A percentile compares a stretch with the other conserved stretches of the same genome.
These are phyloP conservation scores for Cynoglossus semilaevis DNA, from an alignment of 2,113 vertebrate genomes.

Conservation along the genomic window DNA sequence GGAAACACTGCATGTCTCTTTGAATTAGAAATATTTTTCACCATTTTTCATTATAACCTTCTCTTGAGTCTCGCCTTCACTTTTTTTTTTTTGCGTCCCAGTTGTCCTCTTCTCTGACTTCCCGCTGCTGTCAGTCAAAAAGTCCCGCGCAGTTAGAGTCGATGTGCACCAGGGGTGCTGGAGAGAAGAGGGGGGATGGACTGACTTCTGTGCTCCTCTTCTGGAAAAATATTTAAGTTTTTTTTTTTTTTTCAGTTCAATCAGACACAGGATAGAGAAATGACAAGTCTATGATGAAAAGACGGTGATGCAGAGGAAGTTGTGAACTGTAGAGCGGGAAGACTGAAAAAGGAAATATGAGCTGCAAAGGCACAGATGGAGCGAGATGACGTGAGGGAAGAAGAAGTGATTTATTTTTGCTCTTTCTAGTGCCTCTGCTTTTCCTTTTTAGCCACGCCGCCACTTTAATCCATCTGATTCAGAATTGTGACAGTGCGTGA, in stretches of 20 bases:
- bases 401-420: slow-evolving; percentile 60
- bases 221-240: slow-evolving; percentile 4
- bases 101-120: slow-evolving; percentile 47
- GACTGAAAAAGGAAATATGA: slow-evolving; percentile 38
- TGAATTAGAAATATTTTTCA: slow-evolving; percentile 80
- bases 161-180: slow-evolving; percentile 35
- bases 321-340: slow-evolving; percentile 36
- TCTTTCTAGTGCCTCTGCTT: slow-evolving; percentile 43
- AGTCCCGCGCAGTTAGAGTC: slow-evolving; percentile 33
- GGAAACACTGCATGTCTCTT: slow-evolving; percentile 81
- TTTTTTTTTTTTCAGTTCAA: slow-evolving; percentile 26
- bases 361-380: slow-evolving; percentile 22
- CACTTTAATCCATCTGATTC: slow-evolving; percentile 57
- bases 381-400: slow-evolving; percentile 53
- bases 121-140: slow-evolving; percentile 71
- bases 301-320: slow-evolving; percentile 55
- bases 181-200: slow-evolving; percentile 17
- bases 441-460: slow-evolving; percentile 48
- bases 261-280: slow-evolving; percentile 45
- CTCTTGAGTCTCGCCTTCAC: slow-evolving; percentile 32
- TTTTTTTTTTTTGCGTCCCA: slow-evolving; percentile 40
- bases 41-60: slow-evolving; percentile 50
- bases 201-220: slow-evolving; percentile 32
- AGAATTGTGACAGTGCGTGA: slow-evolving; percentile 9
- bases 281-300: slow-evolving; percentile 41